phyloP scores from a whole-genome alignment of 2,797 vertebrate species.

The Pachyuromys duprasi region DNA sequence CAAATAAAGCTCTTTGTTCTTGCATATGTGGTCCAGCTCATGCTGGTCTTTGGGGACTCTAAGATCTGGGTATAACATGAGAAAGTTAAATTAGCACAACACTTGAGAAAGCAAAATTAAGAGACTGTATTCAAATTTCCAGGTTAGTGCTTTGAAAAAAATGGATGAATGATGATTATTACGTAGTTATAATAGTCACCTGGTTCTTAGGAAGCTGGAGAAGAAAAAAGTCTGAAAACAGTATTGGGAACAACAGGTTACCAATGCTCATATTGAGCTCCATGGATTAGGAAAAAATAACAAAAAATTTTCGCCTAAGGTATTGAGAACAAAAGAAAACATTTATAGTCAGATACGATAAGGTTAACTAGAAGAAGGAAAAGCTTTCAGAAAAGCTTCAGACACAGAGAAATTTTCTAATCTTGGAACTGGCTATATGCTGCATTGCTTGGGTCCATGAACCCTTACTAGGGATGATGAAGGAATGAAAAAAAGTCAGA shows the following conservation, averaged over 20 bases:
- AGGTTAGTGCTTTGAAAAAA: background rate
- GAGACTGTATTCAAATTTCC: background rate
- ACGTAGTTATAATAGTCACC: background rate
- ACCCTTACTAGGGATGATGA: background rate
- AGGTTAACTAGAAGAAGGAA: background rate
- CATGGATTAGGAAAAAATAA: background rate
- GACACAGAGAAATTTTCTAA: background rate
- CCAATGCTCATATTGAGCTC: background rate
- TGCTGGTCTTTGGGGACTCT: too few relatives aligned
- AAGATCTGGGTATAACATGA: background rate
- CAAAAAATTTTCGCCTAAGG: background rate
- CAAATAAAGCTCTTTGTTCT: too few relatives aligned
- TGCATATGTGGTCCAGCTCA: too few relatives aligned
- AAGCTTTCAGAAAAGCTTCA: slow-evolving; percentile 1
- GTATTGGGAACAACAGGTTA: background rate
- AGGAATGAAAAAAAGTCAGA: background rate
- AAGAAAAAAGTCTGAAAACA: background rate
- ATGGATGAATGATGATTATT: background rate
- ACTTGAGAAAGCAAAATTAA: background rate
- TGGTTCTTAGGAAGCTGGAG: background rate
- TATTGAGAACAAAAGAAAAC: background rate
- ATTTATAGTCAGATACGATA: background rate
- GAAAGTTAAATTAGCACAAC: background rate
- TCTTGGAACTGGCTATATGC: background rate
- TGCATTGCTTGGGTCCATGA: background rate